Evolutionary conservation across 1,140 invertebrate genomes (phyloP).

Genomic region (Musca domestica): DNA sequence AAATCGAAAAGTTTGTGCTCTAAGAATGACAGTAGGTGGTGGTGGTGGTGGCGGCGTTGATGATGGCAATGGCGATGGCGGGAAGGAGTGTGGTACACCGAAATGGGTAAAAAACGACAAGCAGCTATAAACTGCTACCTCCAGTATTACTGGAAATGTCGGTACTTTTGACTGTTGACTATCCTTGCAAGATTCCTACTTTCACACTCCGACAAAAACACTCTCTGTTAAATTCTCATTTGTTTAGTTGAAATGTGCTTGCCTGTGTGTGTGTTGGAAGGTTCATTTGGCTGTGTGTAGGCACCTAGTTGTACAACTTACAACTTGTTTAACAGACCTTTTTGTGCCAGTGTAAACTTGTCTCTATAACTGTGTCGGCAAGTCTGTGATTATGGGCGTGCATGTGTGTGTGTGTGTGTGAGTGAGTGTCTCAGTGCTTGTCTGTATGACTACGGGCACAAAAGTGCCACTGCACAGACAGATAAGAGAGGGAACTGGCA

Average conservation of each 20-base stretch:
- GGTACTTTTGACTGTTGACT: constrained; percentile 10
- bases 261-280: not conserved
- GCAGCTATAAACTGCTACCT: too few relatives aligned
- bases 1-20: too few relatives aligned
- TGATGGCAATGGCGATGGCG: too few relatives aligned
- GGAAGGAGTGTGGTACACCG: too few relatives aligned
- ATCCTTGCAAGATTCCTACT: not conserved
- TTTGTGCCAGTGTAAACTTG: constrained; percentile 10
- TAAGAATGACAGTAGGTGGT: too few relatives aligned
- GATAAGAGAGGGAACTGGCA: too few relatives aligned
- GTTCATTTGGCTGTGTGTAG: not conserved
- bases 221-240: constrained; percentile 18
- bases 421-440: not conserved
- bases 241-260: not conserved
- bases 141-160: constrained; percentile 12
- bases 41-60: too few relatives aligned
- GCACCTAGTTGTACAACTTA: too few relatives aligned
- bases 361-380: not conserved
- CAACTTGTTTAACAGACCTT: too few relatives aligned
- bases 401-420: not conserved
- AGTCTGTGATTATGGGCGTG: not conserved
- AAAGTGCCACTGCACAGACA: too few relatives aligned
- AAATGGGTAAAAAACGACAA: too few relatives aligned
- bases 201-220: constrained; percentile 9
- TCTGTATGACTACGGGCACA: too few relatives aligned